Evolutionary conservation across 2,888 invertebrate species (phyloP).

Genomic region (Cerceris ruficornis): DNA sequence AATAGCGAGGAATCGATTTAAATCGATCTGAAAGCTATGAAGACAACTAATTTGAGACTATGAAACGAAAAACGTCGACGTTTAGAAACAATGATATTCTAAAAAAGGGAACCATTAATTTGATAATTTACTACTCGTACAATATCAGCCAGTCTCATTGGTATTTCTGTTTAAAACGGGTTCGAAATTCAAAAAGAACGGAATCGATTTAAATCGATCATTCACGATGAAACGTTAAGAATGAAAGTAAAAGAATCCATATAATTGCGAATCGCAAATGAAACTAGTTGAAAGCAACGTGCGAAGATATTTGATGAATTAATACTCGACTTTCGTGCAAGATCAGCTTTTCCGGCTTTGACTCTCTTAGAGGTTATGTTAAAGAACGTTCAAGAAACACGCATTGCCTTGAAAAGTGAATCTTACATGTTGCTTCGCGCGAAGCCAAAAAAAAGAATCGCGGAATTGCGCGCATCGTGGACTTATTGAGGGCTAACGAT

Average conservation of each 20-base stretch:
- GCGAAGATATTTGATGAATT: constrained; percentile 55
- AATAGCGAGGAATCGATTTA: constrained; percentile 19
- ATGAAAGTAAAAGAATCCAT: too few species aligned
- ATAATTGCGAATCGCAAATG: too few species aligned
- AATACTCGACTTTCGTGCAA: constrained; percentile 49
- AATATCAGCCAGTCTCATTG: too few species aligned
- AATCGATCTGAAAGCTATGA: not conserved
- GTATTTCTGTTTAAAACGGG: too few species aligned
- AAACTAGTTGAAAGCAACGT: too few species aligned
- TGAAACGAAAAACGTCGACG: not conserved
- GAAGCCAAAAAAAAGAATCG: not conserved
- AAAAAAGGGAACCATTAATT: constrained; percentile 16
- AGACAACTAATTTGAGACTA: not conserved
- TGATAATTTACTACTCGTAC: too few species aligned
- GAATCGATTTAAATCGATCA: too few species aligned
- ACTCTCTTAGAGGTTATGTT: constrained; percentile 39
- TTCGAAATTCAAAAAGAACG: too few species aligned
- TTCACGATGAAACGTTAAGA: too few species aligned
- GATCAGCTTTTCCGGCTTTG: constrained; percentile 52
- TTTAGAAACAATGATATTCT: not conserved
- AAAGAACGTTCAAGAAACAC: constrained; percentile 31
- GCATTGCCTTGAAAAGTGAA: constrained; percentile 57
- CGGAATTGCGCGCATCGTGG: not conserved
- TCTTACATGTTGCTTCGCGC: constrained; percentile 13
- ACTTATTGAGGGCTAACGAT: not conserved